Conservation (phyloP, 1,140 invertebrate species). For the Lethrus apterus region DNA sequence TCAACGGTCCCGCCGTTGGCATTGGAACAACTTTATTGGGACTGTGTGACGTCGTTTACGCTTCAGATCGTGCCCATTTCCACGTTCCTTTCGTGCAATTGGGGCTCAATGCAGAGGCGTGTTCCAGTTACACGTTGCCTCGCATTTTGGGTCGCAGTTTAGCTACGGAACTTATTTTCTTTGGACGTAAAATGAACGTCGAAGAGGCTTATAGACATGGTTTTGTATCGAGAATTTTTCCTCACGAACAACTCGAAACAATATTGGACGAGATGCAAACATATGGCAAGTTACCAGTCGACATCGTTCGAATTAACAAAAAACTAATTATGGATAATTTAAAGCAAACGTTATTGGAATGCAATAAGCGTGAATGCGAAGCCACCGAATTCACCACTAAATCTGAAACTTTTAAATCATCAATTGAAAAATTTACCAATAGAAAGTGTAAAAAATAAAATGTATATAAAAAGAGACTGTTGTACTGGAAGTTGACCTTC, state of each 20-base stretch:
- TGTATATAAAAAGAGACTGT: too few species aligned
- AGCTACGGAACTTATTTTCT: conserved; percentile 72
- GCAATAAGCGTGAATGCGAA: conserved; percentile 29
- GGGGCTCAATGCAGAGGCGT: conserved; percentile 78
- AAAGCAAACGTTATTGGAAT: conserved; percentile 21
- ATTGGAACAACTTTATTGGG: conserved; percentile 75
- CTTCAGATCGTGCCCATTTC: conserved; percentile 74
- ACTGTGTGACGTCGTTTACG: conserved; percentile 85
- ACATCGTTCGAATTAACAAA: conserved; percentile 31
- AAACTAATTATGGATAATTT: conserved; percentile 26
- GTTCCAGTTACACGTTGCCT: conserved; percentile 79
- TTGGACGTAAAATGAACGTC: conserved; percentile 73
- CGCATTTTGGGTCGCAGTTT: conserved; percentile 69
- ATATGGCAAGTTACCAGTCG: conserved; percentile 29
- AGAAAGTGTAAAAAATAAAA: too few species aligned
- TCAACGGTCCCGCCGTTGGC: conserved; percentile 93
- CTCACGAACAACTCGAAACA: conserved; percentile 23
- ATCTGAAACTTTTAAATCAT: conserved; percentile 36
- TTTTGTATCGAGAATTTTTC: conserved; percentile 31
- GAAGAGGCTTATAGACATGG: conserved; percentile 33
- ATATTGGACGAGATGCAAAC: conserved; percentile 27
- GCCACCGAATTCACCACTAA: conserved; percentile 24
- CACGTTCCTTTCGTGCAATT: conserved; percentile 75
- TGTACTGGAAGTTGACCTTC: too few species aligned
- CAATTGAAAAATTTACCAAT: too few species aligned